phyloP scores from a whole-genome alignment of 2,113 vertebrate species.

The Odobenus rosmarus region DNA sequence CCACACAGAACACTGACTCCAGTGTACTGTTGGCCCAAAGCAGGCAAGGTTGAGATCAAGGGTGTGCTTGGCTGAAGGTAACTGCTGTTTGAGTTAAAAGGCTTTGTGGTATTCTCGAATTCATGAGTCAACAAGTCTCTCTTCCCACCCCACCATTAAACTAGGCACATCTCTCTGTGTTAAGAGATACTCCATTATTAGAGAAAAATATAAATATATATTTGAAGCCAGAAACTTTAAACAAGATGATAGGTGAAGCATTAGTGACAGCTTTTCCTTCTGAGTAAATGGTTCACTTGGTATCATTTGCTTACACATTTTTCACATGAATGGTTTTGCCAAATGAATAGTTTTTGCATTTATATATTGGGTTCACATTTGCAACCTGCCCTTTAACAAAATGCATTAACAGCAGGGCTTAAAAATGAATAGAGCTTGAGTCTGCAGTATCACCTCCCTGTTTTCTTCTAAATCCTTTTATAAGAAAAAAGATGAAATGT shows the following conservation, averaged over 20 bases:
- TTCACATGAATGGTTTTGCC: slow-evolving; percentile 15
- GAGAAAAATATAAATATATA: not conserved
- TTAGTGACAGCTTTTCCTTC: slow-evolving; percentile 28
- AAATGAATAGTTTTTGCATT: slow-evolving; percentile 56
- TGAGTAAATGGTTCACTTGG: not conserved
- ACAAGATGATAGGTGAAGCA: not conserved
- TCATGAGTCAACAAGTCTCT: not conserved
- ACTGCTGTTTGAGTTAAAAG: not conserved
- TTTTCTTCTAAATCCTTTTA: not conserved
- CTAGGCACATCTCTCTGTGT: not conserved
- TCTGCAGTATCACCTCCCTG: not conserved
- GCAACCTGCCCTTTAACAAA: slow-evolving; percentile 54
- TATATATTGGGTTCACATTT: not conserved
- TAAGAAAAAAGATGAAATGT: not conserved
- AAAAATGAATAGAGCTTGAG: not conserved
- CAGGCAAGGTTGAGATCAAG: not conserved
- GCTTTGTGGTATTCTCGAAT: not conserved
- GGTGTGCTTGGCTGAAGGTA: not conserved
- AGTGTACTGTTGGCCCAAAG: not conserved
- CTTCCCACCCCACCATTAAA: not conserved
- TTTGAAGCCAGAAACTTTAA: slow-evolving; percentile 1
- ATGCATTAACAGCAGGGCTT: slow-evolving; percentile 36
- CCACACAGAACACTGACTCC: not conserved
- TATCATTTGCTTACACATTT: slow-evolving; percentile 53
- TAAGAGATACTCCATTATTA: not conserved